Evolutionary conservation across 2,113 vertebrate species (phyloP).

Genomic region (Etheostoma cragini): DNA sequence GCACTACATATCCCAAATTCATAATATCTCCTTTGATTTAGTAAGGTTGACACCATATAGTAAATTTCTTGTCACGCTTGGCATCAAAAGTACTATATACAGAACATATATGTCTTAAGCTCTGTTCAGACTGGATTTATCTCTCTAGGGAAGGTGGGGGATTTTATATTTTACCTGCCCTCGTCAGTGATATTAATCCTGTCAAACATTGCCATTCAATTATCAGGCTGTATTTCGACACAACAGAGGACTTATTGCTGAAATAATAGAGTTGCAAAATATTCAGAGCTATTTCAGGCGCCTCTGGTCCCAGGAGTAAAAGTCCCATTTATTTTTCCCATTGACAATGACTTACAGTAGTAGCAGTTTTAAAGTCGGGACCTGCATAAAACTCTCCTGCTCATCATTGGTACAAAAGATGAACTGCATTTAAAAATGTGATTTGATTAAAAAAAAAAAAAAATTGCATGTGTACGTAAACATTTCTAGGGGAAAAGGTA

Average conservation of each 20-base stretch:
- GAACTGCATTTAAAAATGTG: background rate
- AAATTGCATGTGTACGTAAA: background rate
- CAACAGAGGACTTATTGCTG: background rate
- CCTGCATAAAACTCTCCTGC: background rate
- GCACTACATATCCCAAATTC: background rate
- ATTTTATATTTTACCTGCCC: background rate
- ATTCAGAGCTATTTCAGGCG: background rate
- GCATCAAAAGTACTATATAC: too few species aligned
- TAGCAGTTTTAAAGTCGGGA: background rate
- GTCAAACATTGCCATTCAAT: background rate
- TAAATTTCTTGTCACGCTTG: background rate
- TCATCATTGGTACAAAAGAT: background rate
- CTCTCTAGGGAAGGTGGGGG: background rate
- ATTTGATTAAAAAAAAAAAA: too few species aligned
- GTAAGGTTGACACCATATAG: background rate
- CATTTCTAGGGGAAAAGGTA: background rate
- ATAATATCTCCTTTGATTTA: conserved; percentile 5
- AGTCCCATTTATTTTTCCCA: background rate
- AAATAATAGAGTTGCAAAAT: background rate
- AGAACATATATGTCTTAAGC: background rate
- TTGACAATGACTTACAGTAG: background rate
- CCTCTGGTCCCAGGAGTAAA: background rate
- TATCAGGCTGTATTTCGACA: background rate
- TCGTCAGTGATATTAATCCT: background rate
- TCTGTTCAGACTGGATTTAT: background rate